Percentiles rank a stretch among this genome's conserved stretches.
phyloP scores from a whole-genome alignment of 2,113 vertebrate species.

The Eclectus roratus region DNA sequence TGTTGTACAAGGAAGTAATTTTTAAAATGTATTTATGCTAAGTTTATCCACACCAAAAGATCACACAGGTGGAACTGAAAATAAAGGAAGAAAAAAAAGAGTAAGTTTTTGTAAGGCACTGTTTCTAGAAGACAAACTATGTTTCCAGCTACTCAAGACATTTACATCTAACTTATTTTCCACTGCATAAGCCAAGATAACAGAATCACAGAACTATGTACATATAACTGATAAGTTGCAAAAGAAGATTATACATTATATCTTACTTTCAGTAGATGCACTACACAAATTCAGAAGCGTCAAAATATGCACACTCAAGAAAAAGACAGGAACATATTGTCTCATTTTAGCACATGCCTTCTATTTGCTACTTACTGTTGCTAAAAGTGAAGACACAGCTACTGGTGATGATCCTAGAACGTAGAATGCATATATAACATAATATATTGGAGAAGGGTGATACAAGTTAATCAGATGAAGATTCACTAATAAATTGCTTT shows the following conservation, averaged over 20 bases:
- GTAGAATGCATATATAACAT: not conserved
- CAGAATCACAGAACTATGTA: not conserved
- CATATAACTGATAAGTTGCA: not conserved
- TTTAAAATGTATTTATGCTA: not conserved
- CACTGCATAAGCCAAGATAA: not conserved
- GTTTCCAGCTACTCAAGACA: not conserved
- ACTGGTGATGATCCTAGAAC: not conserved
- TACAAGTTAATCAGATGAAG: not conserved
- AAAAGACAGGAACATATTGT: not conserved
- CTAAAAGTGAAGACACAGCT: not conserved
- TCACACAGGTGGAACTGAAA: not conserved
- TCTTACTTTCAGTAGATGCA: not conserved
- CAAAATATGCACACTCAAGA: not conserved
- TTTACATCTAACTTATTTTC: not conserved
- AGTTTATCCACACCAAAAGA: not conserved
- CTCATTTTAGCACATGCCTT: not conserved
- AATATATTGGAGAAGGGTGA: not conserved
- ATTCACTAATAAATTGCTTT: not conserved
- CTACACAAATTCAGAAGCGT: not conserved
- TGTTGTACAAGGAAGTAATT: not conserved
- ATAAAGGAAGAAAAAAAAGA: not conserved
- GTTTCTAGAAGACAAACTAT: not conserved
- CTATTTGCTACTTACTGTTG: not conserved
- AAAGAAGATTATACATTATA: not conserved
- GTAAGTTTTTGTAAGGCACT: not conserved